Percentiles rank a stretch among this genome's conserved stretches.
These are phyloP conservation scores for Rhincodon typus DNA, from an alignment of 2,797 vertebrate genomes.

Conservation along the genomic window DNA sequence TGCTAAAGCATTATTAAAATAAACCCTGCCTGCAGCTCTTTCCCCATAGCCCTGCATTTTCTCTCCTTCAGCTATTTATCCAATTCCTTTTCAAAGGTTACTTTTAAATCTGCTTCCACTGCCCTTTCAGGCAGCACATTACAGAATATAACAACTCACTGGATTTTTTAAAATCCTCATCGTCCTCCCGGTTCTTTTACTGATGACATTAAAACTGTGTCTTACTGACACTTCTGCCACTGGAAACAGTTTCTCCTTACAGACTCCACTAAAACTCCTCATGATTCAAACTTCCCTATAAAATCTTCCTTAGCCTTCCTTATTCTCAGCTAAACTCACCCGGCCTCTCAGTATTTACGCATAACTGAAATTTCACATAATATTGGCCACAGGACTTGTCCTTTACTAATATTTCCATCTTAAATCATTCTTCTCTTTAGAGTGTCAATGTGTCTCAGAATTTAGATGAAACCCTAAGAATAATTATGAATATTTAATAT, in stretches of 20 bases:
- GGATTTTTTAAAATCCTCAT: neutral
- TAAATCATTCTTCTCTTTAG: neutral
- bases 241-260: neutral
- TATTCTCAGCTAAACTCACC: neutral
- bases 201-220: neutral
- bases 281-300: neutral
- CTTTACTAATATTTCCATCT: neutral
- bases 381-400: neutral
- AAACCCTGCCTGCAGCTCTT: neutral
- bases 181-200: neutral
- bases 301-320: neutral
- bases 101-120: neutral
- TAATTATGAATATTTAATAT: neutral
- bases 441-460: neutral
- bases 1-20: neutral
- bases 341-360: neutral
- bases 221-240: too few relatives aligned
- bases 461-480: neutral
- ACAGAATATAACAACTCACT: neutral
- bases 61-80: neutral
- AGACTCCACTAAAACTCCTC: neutral
- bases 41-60: neutral
- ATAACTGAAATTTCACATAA: neutral
- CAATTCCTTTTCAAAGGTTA: neutral
- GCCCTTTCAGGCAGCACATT: neutral